Evolutionary conservation across 1,140 invertebrate genomes (phyloP).

Genomic region (Manduca sexta): DNA sequence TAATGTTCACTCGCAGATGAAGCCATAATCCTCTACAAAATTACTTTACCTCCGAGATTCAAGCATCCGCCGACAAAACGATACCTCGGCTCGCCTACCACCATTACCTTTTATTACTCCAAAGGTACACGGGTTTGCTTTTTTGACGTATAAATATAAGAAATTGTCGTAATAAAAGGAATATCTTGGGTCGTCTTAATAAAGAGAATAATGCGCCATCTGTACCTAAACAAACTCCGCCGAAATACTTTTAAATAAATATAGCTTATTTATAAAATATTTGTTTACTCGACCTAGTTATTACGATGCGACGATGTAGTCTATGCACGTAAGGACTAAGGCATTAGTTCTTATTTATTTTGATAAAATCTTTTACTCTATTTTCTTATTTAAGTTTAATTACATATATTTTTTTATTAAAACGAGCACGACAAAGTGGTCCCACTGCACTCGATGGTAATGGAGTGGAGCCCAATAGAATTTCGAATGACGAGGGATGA

Average conservation of each 20-base stretch:
- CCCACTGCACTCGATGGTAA: no score
- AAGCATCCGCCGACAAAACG: conserved; percentile 28
- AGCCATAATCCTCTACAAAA: conserved; percentile 35
- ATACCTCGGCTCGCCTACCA: conserved; percentile 25
- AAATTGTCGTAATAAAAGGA: conserved; percentile 26
- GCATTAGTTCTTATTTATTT: no score
- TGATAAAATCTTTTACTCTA: no score
- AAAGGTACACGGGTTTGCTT: conserved; percentile 46
- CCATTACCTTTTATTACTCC: conserved; percentile 52
- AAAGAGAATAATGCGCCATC: conserved; percentile 16
- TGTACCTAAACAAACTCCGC: conserved; percentile 7
- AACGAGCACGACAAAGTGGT: no score
- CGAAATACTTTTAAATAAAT: conserved; percentile 12
- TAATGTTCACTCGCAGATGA: conserved; percentile 29
- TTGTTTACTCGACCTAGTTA: conserved; percentile 1
- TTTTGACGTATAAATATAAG: conserved; percentile 41
- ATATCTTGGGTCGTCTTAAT: conserved; percentile 23
- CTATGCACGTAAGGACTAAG: no score
- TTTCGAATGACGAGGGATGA: no score
- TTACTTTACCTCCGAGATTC: conserved; percentile 36
- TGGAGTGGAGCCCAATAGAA: no score
- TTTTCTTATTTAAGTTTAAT: no score
- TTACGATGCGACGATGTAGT: conserved; percentile 31
- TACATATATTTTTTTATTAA: no score
- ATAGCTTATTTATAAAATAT: conserved; percentile 4